phyloP scores from a whole-genome alignment of 2,113 vertebrate species.

The Shinisaurus crocodilurus region DNA sequence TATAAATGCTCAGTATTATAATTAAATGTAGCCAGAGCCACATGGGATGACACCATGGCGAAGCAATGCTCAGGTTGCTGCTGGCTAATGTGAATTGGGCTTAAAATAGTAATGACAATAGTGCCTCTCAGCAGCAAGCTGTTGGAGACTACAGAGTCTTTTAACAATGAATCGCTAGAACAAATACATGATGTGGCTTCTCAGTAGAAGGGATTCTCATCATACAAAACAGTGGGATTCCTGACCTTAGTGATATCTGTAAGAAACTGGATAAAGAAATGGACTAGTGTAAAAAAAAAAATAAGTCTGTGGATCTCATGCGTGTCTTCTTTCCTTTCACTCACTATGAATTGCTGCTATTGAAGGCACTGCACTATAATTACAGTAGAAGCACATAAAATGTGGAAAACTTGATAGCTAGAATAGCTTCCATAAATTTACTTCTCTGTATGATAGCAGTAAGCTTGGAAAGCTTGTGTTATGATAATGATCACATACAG shows the following conservation, averaged over 20 bases:
- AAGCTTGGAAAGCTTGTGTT: conserved; percentile 27
- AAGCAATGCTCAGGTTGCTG: background rate
- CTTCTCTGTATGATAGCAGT: conserved; percentile 6
- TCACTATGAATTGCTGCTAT: background rate
- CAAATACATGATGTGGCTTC: background rate
- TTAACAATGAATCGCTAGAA: background rate
- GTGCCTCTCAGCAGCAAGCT: background rate
- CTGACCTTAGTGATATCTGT: background rate
- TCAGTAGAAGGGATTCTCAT: background rate
- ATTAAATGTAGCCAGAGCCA: background rate
- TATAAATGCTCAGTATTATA: background rate
- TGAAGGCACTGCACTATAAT: conserved; percentile 5
- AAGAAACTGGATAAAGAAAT: fast-evolving
- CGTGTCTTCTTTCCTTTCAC: background rate
- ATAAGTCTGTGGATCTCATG: background rate
- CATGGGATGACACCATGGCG: background rate
- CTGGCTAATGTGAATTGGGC: background rate
- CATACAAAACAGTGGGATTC: background rate
- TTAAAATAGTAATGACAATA: background rate
- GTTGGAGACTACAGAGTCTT: background rate
- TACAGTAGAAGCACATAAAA: conserved; percentile 8
- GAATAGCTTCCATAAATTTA: conserved; percentile 27
- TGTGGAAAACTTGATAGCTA: conserved; percentile 3
- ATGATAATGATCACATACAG: background rate
- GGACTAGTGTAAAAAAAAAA: background rate